Percentiles rank a stretch among this genome's conserved stretches.
phyloP scores from a whole-genome alignment of 2,888 invertebrate species.

The Mesopsocus fuscifrons region DNA sequence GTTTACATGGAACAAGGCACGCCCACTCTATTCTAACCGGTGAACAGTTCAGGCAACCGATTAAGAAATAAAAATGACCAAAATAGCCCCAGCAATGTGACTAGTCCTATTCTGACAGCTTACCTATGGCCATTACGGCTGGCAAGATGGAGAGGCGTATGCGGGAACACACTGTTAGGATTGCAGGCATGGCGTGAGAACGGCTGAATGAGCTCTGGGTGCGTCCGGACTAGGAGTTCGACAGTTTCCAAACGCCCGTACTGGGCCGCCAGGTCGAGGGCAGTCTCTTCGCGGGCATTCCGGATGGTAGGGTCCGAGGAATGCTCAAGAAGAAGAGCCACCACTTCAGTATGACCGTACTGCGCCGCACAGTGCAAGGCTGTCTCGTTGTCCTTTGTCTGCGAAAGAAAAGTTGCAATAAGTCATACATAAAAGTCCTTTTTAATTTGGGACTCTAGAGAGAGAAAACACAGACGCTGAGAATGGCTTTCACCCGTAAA shows the following conservation, averaged over 20 bases:
- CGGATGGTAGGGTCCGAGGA: constrained; percentile 76
- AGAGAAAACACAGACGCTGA: background rate
- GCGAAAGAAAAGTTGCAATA: constrained; percentile 21
- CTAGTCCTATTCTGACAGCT: too few relatives aligned
- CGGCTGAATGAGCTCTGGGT: constrained; percentile 63
- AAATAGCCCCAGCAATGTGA: too few relatives aligned
- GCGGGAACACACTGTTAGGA: constrained; percentile 37
- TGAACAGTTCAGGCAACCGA: too few relatives aligned
- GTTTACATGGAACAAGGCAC: too few relatives aligned
- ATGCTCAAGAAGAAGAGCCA: constrained; percentile 60
- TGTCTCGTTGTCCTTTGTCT: constrained; percentile 81
- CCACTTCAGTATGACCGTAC: constrained; percentile 75
- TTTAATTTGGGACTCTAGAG: too few relatives aligned
- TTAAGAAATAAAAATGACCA: too few relatives aligned
- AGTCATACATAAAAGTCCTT: background rate
- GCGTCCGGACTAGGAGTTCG: constrained; percentile 61
- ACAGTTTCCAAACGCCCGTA: constrained; percentile 81
- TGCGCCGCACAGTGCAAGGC: constrained; percentile 86
- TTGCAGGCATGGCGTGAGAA: constrained; percentile 33
- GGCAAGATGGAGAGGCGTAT: constrained; percentile 83
- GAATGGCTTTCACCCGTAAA: background rate
- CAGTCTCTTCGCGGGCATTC: constrained; percentile 75
- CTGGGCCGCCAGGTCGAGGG: constrained; percentile 86
- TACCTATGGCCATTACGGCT: constrained; percentile 82
- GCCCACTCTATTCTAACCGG: too few relatives aligned